A percentile compares a stretch with the other conserved stretches of the same genome.
Evolutionary conservation across 2,113 vertebrate genomes (phyloP).

Genomic region (Capreolus pygargus): DNA sequence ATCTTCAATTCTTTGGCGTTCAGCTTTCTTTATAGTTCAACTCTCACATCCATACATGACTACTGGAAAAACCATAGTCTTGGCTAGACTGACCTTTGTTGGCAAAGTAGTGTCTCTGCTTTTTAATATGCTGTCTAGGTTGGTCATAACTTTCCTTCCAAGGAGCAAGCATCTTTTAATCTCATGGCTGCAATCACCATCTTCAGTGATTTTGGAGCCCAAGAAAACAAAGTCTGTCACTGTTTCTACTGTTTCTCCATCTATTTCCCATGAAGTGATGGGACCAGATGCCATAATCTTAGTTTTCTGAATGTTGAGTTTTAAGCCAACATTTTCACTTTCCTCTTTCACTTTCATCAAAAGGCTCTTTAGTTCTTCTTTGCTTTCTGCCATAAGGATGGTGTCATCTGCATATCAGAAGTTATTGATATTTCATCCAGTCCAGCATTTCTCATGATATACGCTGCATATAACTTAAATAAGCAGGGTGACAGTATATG

Average conservation of each 20-base stretch:
- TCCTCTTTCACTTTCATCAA: background rate
- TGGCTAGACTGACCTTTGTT: background rate
- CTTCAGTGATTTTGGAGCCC: background rate
- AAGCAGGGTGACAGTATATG: background rate
- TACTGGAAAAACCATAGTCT: background rate
- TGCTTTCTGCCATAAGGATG: background rate
- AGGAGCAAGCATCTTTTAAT: background rate
- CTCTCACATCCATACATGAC: background rate
- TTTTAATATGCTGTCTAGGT: background rate
- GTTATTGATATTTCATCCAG: background rate
- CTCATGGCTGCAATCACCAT: background rate
- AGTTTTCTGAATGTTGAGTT: background rate
- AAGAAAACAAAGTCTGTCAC: background rate
- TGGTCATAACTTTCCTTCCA: background rate
- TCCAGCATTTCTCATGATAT: background rate
- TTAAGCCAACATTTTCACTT: background rate
- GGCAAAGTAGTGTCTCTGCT: background rate
- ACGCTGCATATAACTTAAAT: background rate
- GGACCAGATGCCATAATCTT: background rate
- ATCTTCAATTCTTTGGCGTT: rapidly evolving
- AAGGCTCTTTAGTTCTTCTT: background rate
- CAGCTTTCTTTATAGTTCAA: background rate
- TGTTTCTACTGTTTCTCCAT: background rate
- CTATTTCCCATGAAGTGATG: background rate
- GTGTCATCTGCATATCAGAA: background rate